These are phyloP conservation scores for Sardinella longiceps DNA, from an alignment of 2,797 vertebrate species.

Conservation along the genomic window DNA sequence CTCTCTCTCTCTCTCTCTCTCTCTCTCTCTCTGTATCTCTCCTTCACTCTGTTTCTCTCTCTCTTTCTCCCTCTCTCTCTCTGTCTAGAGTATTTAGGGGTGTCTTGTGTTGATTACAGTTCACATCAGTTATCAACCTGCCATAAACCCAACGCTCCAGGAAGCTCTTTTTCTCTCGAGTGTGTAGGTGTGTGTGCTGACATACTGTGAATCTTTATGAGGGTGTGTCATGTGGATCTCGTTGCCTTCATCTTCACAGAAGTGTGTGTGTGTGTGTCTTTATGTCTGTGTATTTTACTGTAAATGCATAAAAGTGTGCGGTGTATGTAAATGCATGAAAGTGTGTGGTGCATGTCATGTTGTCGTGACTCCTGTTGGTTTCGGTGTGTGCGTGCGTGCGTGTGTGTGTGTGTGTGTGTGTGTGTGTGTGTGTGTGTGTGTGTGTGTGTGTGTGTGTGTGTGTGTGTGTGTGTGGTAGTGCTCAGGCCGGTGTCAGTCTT, in stretches of 20 bases:
- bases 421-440: slow-evolving; percentile 18
- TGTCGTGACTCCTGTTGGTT: not conserved
- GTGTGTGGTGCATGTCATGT: not conserved
- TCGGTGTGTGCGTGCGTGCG: not conserved
- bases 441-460: not conserved
- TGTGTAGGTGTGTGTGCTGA: no score
- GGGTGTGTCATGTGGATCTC: not conserved
- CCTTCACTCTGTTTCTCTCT: not conserved
- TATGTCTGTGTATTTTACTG: no score
- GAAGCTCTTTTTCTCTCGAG: not conserved
- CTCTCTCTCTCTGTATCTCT: slow-evolving; percentile 13
- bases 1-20: not conserved
- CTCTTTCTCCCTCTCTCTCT: not conserved
- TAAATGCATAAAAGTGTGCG: not conserved
- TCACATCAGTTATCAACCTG: not conserved
- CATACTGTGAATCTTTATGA: no score
- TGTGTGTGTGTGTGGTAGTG: slow-evolving; percentile 8
- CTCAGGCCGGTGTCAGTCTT: not conserved
- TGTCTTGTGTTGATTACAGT: not conserved
- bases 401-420: not conserved
- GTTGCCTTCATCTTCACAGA: not conserved
- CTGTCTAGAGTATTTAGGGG: not conserved
- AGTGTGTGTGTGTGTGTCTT: not conserved
- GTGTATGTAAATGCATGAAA: no score
- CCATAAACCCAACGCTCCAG: not conserved